These are phyloP conservation scores for Nansenia antarctica DNA, from an alignment of 2,113 vertebrate genomes.

Conservation along the genomic window DNA sequence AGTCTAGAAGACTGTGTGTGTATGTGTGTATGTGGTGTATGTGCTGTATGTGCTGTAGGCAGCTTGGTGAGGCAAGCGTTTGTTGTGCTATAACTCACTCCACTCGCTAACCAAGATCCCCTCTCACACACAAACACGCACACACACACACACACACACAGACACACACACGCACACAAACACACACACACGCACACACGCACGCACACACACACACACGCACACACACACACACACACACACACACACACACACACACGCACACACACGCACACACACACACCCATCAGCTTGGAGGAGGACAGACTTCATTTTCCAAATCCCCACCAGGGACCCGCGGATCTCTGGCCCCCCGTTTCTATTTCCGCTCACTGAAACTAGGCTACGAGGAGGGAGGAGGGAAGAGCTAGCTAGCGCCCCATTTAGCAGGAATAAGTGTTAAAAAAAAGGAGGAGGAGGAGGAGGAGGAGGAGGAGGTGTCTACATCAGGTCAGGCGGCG, in stretches of 20 bases:
- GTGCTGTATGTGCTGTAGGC: not conserved
- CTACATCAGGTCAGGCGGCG: constrained; percentile 50
- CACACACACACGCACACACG: not conserved
- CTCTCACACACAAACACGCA: not conserved
- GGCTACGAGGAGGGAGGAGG: constrained; percentile 62
- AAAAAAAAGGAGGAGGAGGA: constrained; percentile 21
- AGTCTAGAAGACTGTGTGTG: too few species aligned
- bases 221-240: not conserved
- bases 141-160: not conserved
- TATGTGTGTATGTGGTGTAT: not conserved
- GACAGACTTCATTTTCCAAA: constrained; percentile 63
- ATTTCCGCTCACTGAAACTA: constrained; percentile 75
- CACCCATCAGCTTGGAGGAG: constrained; percentile 28
- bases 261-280: constrained; percentile 7
- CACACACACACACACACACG: not conserved
- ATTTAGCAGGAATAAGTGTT: constrained; percentile 38
- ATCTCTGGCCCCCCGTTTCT: constrained; percentile 59
- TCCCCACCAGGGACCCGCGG: constrained; percentile 55
- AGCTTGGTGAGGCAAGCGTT: not conserved
- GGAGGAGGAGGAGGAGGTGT: constrained; percentile 20
- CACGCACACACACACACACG: not conserved
- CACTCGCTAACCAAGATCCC: not conserved
- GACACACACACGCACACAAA: not conserved
- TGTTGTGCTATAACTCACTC: not conserved
- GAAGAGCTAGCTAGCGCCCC: constrained; percentile 48